A percentile compares a stretch with the other conserved stretches of the same genome.
Conservation (phyloP, 2,888 invertebrate species). For the Ornithoptera alexandrae region DNA sequence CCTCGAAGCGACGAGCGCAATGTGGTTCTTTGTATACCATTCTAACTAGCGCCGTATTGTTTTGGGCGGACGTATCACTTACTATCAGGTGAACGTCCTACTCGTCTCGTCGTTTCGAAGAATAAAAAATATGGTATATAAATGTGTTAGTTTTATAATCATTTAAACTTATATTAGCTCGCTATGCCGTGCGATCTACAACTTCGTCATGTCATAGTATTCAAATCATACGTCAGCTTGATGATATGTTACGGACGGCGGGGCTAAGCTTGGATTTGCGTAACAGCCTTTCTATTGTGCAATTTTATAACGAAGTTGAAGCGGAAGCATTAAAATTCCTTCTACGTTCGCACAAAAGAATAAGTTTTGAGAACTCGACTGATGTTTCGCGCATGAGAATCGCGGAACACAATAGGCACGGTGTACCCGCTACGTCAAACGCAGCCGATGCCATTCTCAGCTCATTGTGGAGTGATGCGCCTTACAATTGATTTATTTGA, state of each 20-base stretch:
- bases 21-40: no score
- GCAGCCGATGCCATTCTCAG: slow-evolving; percentile 25
- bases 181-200: no score
- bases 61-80: no score
- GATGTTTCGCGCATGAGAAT: slow-evolving; percentile 69
- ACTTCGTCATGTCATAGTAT: no score
- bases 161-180: no score
- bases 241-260: slow-evolving; percentile 16
- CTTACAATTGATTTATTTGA: slow-evolving; percentile 25
- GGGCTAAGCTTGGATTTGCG: slow-evolving; percentile 40
- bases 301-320: slow-evolving; percentile 66
- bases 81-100: no score
- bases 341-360: slow-evolving; percentile 73
- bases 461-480: slow-evolving; percentile 23
- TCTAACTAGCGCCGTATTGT: no score
- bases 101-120: no score
- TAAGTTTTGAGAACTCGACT: slow-evolving; percentile 72
- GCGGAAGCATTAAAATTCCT: slow-evolving; percentile 78
- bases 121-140: no score
- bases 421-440: slow-evolving; percentile 24
- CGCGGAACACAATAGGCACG: slow-evolving; percentile 55
- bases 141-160: no score
- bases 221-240: background rate
- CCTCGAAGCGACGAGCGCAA: no score
- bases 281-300: slow-evolving; percentile 62